A percentile compares a stretch with the other conserved stretches of the same genome.
Conservation (phyloP, 1,140 invertebrate genomes). For the Phortica variegata region DNA sequence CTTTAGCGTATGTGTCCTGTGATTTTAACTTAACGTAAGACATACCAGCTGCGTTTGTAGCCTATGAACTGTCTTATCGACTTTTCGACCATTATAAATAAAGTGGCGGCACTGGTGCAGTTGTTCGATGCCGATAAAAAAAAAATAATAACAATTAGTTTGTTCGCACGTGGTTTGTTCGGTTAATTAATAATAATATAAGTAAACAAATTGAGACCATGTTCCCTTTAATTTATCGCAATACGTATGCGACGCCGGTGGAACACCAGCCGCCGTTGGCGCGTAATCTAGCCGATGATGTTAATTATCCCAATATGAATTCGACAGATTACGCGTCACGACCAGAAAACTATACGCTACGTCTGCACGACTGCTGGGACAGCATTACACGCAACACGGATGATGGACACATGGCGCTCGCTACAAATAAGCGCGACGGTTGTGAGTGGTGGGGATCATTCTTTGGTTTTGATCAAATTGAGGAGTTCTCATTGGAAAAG, state of each 20-base stretch:
- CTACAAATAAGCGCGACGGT: constrained; percentile 36
- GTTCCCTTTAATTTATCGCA: no score
- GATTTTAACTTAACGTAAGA: no score
- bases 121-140: no score
- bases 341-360: constrained; percentile 33
- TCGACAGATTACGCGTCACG: constrained; percentile 34
- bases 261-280: constrained; percentile 28
- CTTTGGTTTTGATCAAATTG: constrained; percentile 22
- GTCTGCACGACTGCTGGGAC: constrained; percentile 36
- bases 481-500: constrained; percentile 27
- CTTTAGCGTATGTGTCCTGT: no score
- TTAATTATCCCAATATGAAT: constrained; percentile 43
- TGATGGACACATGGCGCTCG: constrained; percentile 23
- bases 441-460: constrained; percentile 36
- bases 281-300: constrained; percentile 30
- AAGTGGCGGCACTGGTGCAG: no score
- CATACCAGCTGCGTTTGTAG: no score
- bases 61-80: no score
- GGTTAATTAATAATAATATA: no score
- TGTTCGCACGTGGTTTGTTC: no score
- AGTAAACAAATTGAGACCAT: no score
- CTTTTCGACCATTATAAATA: no score
- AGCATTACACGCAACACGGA: constrained; percentile 29
- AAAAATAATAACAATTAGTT: no score
- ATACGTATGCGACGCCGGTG: constrained; percentile 22